A percentile compares a stretch with the other conserved stretches of the same genome.
These are phyloP conservation scores for Aphidoletes aphidimyza DNA, from an alignment of 2,888 invertebrate species.

Conservation along the genomic window DNA sequence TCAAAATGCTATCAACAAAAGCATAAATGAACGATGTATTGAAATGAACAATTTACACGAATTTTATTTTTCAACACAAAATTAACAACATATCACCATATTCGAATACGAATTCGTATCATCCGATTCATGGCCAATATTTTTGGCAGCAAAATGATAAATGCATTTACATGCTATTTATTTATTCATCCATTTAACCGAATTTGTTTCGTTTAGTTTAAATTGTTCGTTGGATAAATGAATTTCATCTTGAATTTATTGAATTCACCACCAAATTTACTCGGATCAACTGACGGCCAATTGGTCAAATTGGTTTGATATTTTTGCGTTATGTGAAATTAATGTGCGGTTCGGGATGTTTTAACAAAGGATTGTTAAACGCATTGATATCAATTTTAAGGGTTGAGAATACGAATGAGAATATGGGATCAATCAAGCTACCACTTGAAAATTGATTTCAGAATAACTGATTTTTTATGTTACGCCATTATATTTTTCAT, in stretches of 20 bases:
- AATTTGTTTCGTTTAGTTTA: conserved; percentile 42
- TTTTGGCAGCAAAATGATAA: background rate
- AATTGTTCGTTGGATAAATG: background rate
- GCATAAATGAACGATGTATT: background rate
- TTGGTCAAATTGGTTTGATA: too few relatives aligned
- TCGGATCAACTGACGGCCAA: too few relatives aligned
- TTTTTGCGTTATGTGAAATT: too few relatives aligned
- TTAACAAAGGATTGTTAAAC: too few relatives aligned
- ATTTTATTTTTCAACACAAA: background rate
- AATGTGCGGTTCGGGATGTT: too few relatives aligned
- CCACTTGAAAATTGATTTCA: too few relatives aligned
- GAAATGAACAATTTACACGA: conserved; percentile 4
- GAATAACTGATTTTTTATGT: too few relatives aligned
- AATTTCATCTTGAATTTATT: background rate
- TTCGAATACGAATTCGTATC: background rate
- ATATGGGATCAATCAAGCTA: too few relatives aligned
- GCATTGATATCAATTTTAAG: too few relatives aligned
- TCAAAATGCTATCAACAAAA: conserved; percentile 1
- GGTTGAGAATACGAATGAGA: too few relatives aligned
- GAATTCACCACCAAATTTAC: too few relatives aligned
- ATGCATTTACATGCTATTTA: background rate
- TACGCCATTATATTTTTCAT: too few relatives aligned
- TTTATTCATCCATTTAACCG: conserved; percentile 42
- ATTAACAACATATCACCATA: conserved; percentile 26
- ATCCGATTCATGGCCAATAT: background rate